These are phyloP conservation scores for Tokudaia tokunoshimensis DNA, from an alignment of 2,797 vertebrate species.

Conservation along the genomic window DNA sequence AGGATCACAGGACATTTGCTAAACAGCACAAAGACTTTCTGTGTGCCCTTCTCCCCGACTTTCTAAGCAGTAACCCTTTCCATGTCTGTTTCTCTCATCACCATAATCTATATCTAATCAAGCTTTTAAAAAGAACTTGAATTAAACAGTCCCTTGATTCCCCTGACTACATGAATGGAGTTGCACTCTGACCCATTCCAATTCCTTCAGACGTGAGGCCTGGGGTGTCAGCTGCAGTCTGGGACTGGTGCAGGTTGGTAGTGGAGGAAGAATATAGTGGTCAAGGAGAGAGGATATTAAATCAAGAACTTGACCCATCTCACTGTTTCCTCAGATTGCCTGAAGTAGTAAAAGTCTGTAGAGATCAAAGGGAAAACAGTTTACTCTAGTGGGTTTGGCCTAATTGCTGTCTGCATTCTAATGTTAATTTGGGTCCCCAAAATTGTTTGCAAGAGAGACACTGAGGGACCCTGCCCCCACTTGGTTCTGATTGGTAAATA, in stretches of 20 bases:
- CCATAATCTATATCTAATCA: background rate
- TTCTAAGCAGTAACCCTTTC: constrained; percentile 4
- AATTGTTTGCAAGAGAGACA: background rate
- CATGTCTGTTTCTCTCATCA: background rate
- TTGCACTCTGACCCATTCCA: background rate
- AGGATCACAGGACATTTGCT: background rate
- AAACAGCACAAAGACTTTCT: background rate
- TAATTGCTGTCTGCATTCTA: background rate
- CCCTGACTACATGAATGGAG: background rate
- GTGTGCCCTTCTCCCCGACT: background rate
- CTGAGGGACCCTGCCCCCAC: background rate
- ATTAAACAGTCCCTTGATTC: background rate
- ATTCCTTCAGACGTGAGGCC: background rate
- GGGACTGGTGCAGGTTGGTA: no score
- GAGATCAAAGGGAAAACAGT: background rate
- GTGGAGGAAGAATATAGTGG: background rate
- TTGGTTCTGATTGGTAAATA: background rate
- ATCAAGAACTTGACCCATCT: background rate
- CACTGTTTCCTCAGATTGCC: no score
- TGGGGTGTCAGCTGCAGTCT: background rate
- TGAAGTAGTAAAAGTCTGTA: background rate
- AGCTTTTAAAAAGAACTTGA: background rate
- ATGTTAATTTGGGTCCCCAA: background rate
- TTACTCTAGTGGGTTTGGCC: background rate
- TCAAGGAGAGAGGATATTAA: background rate